phyloP scores from a whole-genome alignment of 2,113 vertebrate species.

The Corydoras sp. region DNA sequence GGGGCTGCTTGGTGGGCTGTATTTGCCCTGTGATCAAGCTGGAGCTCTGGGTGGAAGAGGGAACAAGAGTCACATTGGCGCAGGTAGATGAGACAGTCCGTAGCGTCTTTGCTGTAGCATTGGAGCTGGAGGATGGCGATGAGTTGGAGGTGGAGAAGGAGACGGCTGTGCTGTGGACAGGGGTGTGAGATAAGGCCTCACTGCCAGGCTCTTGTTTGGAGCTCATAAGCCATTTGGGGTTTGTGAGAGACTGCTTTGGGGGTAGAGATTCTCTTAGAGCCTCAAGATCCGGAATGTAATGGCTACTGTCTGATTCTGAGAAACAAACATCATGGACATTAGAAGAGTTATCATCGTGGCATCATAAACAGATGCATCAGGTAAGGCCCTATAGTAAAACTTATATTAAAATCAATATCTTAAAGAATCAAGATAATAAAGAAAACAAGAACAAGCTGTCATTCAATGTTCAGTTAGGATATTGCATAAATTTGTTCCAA shows the following conservation, averaged over 20 bases:
- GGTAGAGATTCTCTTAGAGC: slow-evolving; percentile 62
- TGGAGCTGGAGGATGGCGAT: slow-evolving; percentile 29
- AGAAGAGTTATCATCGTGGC: slow-evolving; percentile 23
- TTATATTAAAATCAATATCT: slow-evolving; percentile 66
- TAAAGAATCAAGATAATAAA: too few species aligned
- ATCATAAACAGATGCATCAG: slow-evolving; percentile 53
- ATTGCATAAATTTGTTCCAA: too few species aligned
- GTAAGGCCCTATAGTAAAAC: slow-evolving; percentile 49
- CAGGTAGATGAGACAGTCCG: slow-evolving; percentile 68
- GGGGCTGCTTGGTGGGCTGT: slow-evolving; percentile 80
- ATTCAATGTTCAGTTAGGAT: too few species aligned
- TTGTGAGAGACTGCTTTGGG: slow-evolving; percentile 77
- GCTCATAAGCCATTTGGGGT: slow-evolving; percentile 83
- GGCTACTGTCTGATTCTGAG: slow-evolving; percentile 74
- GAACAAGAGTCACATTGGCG: slow-evolving; percentile 54
- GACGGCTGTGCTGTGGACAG: slow-evolving; percentile 51
- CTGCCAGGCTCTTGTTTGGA: slow-evolving; percentile 64
- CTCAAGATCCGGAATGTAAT: slow-evolving; percentile 68
- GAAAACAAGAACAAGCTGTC: slow-evolving; percentile 51
- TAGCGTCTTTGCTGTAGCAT: slow-evolving; percentile 57
- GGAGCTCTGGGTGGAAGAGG: slow-evolving; percentile 50
- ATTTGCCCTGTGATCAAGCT: slow-evolving; percentile 40
- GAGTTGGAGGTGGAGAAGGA: slow-evolving; percentile 55
- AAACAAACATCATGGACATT: slow-evolving; percentile 23
- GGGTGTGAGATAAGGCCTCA: slow-evolving; percentile 57